These are phyloP conservation scores for Characodon lateralis DNA, from an alignment of 2,797 vertebrate species.

Conservation along the genomic window DNA sequence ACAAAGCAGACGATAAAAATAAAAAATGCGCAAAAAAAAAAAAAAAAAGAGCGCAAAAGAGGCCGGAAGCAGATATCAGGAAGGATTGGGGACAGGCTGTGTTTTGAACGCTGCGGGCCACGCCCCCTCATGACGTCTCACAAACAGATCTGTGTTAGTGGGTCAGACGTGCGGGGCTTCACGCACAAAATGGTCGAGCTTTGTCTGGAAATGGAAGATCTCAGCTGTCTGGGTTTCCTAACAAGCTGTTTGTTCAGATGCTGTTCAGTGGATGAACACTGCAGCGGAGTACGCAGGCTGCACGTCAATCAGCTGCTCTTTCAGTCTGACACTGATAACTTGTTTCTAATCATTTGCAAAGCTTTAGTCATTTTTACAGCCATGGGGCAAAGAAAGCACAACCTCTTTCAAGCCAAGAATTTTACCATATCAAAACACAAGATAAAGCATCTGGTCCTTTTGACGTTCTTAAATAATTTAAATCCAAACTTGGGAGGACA, in stretches of 20 bases:
- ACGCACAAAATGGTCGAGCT: slow-evolving; percentile 75
- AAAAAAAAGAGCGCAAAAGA: slow-evolving; percentile 48
- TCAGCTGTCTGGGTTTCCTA: neutral
- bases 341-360: neutral
- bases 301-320: neutral
- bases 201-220: slow-evolving; percentile 70
- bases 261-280: neutral
- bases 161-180: slow-evolving; percentile 77
- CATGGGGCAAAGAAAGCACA: neutral
- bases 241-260: neutral
- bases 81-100: slow-evolving; percentile 47
- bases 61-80: slow-evolving; percentile 53
- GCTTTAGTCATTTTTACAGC: neutral
- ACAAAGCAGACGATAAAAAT: neutral
- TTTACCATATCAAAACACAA: neutral
- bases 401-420: neutral
- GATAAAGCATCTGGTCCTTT: neutral
- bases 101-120: slow-evolving; percentile 63
- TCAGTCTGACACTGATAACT: neutral
- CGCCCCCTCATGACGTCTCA: slow-evolving; percentile 67
- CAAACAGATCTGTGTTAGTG: slow-evolving; percentile 75
- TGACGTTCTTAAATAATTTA: neutral
- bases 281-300: neutral
- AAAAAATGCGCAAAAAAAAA: neutral
- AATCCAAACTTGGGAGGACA: neutral